Evolutionary conservation across 2,797 vertebrate genomes (phyloP).

Genomic region (Sebastolobus altivelis): DNA sequence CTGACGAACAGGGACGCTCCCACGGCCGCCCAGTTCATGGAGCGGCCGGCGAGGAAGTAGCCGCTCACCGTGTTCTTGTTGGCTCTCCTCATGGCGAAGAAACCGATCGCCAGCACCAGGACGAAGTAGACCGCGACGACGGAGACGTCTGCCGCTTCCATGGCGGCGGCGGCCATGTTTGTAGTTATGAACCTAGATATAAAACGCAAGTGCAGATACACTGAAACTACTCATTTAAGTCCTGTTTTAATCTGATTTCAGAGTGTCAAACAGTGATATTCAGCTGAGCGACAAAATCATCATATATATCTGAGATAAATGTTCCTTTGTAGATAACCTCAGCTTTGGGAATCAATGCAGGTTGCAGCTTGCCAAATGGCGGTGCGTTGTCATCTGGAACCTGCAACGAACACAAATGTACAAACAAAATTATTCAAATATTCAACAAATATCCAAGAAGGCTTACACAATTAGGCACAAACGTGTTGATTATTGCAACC

Average conservation of each 20-base stretch:
- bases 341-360: not conserved
- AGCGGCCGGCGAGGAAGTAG: constrained; percentile 96
- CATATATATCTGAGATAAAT: not conserved
- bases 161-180: constrained; percentile 38
- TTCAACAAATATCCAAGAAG: not conserved
- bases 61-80: constrained; percentile 94
- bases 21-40: constrained; percentile 93
- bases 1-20: constrained; percentile 97
- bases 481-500: not conserved
- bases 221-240: not conserved
- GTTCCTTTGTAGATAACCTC: not conserved
- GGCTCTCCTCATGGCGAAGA: constrained; percentile 94
- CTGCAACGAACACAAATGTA: constrained; percentile 44
- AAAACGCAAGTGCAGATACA: not conserved
- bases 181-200: no score
- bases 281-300: not conserved
- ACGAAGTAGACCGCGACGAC: constrained; percentile 94
- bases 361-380: not conserved
- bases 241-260: not conserved
- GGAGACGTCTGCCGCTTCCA: constrained; percentile 92
- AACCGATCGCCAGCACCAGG: constrained; percentile 91
- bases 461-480: not conserved
- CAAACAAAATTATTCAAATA: not conserved
- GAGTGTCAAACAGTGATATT: not conserved
- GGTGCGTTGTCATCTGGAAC: not conserved